phyloP scores from a whole-genome alignment of 1,140 invertebrate genomes.

The Drosophila baimaii region DNA sequence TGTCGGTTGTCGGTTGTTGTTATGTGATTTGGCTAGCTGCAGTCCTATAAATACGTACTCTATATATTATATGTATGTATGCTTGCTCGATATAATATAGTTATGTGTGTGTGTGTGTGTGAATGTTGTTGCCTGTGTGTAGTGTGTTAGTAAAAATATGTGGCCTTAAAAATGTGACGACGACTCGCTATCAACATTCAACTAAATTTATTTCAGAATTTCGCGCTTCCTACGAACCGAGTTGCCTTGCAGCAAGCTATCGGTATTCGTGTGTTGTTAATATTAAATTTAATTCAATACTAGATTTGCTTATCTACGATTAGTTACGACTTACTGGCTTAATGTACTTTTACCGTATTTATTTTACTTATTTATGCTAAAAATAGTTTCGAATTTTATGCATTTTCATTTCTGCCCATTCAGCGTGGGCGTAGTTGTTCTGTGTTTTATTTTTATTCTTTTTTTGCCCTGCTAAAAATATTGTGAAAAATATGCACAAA shows the following conservation, averaged over 20 bases:
- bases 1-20: slow-evolving; percentile 25
- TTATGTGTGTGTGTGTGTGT: slow-evolving; percentile 30
- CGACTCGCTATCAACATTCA: slow-evolving; percentile 62
- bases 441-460: slow-evolving; percentile 11
- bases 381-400: slow-evolving; percentile 65
- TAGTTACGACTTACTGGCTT: slow-evolving; percentile 69
- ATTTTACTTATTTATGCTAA: slow-evolving; percentile 67
- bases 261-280: slow-evolving; percentile 39
- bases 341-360: slow-evolving; percentile 48
- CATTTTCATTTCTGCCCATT: slow-evolving; percentile 40
- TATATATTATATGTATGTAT: slow-evolving; percentile 48
- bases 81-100: slow-evolving; percentile 50
- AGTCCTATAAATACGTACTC: slow-evolving; percentile 57
- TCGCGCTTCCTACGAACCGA: slow-evolving; percentile 68
- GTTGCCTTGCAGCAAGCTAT: slow-evolving; percentile 44
- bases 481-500: slow-evolving; percentile 76
- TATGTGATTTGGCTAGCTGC: slow-evolving; percentile 43
- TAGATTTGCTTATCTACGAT: slow-evolving; percentile 60
- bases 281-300: slow-evolving; percentile 47
- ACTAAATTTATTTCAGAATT: slow-evolving; percentile 82
- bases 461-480: slow-evolving; percentile 61
- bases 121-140: slow-evolving; percentile 26
- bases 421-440: slow-evolving; percentile 25
- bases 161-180: slow-evolving; percentile 67
- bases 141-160: slow-evolving; percentile 67